A percentile compares a stretch with the other conserved stretches of the same genome.
These are phyloP conservation scores for Cebus imitator DNA, from an alignment of 2,113 vertebrate species.

Conservation along the genomic window DNA sequence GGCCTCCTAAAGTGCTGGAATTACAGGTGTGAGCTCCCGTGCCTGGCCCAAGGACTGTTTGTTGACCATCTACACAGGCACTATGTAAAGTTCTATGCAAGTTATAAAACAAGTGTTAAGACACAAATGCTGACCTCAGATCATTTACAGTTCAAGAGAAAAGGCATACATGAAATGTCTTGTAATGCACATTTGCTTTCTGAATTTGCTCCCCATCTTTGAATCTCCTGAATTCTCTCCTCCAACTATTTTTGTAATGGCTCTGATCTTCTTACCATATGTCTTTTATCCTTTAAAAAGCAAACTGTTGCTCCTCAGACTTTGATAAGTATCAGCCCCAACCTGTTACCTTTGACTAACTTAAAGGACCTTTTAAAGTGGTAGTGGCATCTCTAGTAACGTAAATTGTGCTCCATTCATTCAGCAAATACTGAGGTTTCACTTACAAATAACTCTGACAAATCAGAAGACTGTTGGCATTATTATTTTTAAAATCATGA, in stretches of 20 bases:
- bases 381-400: neutral
- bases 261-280: neutral
- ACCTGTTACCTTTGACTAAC: constrained; percentile 1
- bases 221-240: neutral
- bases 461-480: neutral
- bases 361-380: constrained; percentile 35
- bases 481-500: constrained; percentile 39
- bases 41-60: neutral
- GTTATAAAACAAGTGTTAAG: neutral
- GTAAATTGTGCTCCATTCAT: neutral
- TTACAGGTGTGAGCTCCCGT: too few species aligned
- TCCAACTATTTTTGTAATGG: neutral
- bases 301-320: neutral
- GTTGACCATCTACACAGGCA: neutral
- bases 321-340: constrained; percentile 8
- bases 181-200: neutral
- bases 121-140: neutral
- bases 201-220: neutral
- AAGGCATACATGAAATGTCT: neutral
- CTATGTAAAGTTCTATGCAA: neutral
- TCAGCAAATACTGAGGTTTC: constrained; percentile 39
- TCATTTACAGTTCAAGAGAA: constrained; percentile 20
- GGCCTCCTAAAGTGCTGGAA: too few species aligned
- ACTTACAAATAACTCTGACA: constrained; percentile 7
- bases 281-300: neutral